Conservation (phyloP, 2,113 vertebrate genomes). For the Cavia porcellus region DNA sequence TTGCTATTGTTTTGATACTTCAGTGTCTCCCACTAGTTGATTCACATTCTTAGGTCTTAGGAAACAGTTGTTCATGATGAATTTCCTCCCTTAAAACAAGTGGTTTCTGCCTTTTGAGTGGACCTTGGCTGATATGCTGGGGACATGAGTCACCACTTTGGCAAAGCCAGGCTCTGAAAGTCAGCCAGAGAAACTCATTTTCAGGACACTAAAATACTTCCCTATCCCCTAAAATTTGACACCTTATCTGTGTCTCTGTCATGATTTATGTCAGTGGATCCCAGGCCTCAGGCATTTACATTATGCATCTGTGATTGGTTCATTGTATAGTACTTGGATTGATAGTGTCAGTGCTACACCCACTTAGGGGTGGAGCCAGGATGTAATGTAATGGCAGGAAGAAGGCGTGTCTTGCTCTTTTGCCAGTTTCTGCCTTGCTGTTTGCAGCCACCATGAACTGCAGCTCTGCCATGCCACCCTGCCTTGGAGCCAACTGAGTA, state of each 20-base stretch:
- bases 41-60: neutral
- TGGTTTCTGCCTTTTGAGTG: constrained; percentile 9
- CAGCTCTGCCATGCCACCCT: no score
- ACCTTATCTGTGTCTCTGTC: neutral
- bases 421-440: no score
- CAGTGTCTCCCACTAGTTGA: neutral
- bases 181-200: neutral
- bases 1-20: neutral
- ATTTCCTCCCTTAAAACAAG: neutral
- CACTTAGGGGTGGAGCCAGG: no score
- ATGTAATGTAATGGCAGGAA: no score
- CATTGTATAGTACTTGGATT: no score
- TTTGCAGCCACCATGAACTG: no score
- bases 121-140: neutral
- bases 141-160: neutral
- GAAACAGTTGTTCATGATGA: neutral
- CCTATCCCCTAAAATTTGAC: neutral
- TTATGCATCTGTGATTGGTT: no score
- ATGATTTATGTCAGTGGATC: no score
- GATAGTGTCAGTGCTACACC: no score
- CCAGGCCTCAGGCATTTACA: no score
- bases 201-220: neutral
- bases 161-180: neutral
- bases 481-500: no score
- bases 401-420: no score